A percentile compares a stretch with the other conserved stretches of the same genome.
phyloP scores from a whole-genome alignment of 92 coral and sea anemone genomes.

The Phymanthus crucifer region DNA sequence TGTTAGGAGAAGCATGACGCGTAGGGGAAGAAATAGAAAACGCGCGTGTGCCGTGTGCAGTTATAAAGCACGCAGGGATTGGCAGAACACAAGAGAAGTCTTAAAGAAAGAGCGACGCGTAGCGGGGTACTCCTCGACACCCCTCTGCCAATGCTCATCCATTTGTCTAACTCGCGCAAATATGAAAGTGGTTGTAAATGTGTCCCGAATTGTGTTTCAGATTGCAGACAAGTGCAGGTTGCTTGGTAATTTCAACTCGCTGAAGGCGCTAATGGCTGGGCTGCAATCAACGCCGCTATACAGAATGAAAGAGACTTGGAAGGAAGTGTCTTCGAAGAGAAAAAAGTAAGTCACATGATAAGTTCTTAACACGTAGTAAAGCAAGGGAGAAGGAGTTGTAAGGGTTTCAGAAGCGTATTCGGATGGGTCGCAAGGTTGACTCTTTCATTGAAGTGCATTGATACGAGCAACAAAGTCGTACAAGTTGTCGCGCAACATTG shows the following conservation, averaged over 20 bases:
- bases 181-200: not conserved
- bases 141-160: too few species aligned
- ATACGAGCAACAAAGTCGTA: too few species aligned
- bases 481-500: too few species aligned
- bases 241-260: conserved; percentile 91
- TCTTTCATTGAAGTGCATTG: too few species aligned
- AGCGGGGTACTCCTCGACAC: too few species aligned
- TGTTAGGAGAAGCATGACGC: too few species aligned
- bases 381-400: not conserved
- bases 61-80: too few species aligned
- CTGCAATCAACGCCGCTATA: conserved; percentile 93
- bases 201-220: conserved; percentile 27
- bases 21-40: too few species aligned
- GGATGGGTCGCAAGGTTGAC: not conserved
- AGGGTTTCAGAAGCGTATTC: not conserved
- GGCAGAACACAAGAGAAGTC: too few species aligned
- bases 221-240: conserved; percentile 93
- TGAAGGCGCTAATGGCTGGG: conserved; percentile 95
- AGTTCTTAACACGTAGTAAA: not conserved
- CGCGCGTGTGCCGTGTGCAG: too few species aligned
- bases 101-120: too few species aligned
- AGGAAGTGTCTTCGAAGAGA: conserved; percentile 90
- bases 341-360: conserved; percentile 72
- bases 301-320: conserved; percentile 94
- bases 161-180: too few species aligned